Evolutionary conservation across 2,797 vertebrate genomes (phyloP).

Genomic region (Trematomus bernacchii): DNA sequence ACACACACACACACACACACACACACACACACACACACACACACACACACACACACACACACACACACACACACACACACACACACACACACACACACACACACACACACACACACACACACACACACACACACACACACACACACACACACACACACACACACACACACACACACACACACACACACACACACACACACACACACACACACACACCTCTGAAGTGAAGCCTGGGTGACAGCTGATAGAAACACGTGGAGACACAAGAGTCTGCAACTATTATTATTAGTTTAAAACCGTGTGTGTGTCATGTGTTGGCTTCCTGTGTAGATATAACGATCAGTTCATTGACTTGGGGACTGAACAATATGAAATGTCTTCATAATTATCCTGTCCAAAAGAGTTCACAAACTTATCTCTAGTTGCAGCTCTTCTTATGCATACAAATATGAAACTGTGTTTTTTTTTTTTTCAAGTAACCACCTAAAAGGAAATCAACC

Average conservation of each 20-base stretch:
- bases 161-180: background rate
- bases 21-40: too few relatives aligned
- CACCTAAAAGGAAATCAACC: background rate
- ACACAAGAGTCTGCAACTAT: constrained; percentile 27
- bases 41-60: too few relatives aligned
- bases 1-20: too few relatives aligned
- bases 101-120: too few relatives aligned
- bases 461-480: background rate
- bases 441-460: background rate
- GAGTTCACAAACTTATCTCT: too few relatives aligned
- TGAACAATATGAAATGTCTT: too few relatives aligned
- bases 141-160: constrained; percentile 18
- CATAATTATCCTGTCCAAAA: too few relatives aligned
- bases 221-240: constrained; percentile 47
- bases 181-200: constrained; percentile 16
- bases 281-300: constrained; percentile 21
- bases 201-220: constrained; percentile 17
- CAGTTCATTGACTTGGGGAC: too few relatives aligned
- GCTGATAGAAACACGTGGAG: constrained; percentile 29
- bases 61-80: constrained; percentile 23
- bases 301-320: constrained; percentile 1
- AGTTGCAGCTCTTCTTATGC: background rate
- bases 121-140: constrained; percentile 19
- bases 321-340: too few relatives aligned
- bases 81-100: constrained; percentile 18